Base-by-base conservation (phyloP, 2,888 invertebrate genomes). In the Spilosoma lubricipeda region DNA sequence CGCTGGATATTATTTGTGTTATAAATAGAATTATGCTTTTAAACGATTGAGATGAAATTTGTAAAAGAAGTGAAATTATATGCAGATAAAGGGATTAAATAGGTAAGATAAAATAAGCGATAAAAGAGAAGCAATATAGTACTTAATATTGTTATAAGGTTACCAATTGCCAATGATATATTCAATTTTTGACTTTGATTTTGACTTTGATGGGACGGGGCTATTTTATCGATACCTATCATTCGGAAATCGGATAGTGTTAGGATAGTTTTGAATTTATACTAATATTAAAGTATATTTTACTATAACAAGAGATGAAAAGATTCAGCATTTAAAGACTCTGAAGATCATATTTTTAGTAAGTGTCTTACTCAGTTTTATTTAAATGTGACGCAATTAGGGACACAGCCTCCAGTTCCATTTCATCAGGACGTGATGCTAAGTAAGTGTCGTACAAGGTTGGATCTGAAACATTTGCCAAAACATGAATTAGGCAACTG, bases 341-440 rank as follows among this genome's bases (percentile, higher is more conserved):
- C 18, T 18, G 7, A 15, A 13, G 1, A 59, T 4, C 5, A 67
- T 42, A 20, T 48, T 33, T 3, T 18, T 2, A 9, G 4, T n/a
- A 20, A 39, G 30, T 70, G 33, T 70, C 88, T 84, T 92, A 96
- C 96, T 95, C 94, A 71, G 95, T 95, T 85, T 93, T 91, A 80
- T 91, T 84, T 75, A 97, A 93, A 70, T 96, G 89, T 56, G 95
- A 90, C n/a, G 96, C 92, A 59, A 97, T 94, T 73, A 96, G 85
- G 77, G 95, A 90, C n/a, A 97, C 96, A 0, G 97, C 97, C 69
- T 95, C 91, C 0, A 96, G 79, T 92, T 97, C 97, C 97, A 97
- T 97, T 74, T 93, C 88, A n/a, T 95, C 90, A 0, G 97, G 97
- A 39, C 97, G 94, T 0, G 96, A 95, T 45, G 91, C 89, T 23